phyloP scores from a whole-genome alignment of 2,888 invertebrate genomes.

The Dorcus parallelipipedus region DNA sequence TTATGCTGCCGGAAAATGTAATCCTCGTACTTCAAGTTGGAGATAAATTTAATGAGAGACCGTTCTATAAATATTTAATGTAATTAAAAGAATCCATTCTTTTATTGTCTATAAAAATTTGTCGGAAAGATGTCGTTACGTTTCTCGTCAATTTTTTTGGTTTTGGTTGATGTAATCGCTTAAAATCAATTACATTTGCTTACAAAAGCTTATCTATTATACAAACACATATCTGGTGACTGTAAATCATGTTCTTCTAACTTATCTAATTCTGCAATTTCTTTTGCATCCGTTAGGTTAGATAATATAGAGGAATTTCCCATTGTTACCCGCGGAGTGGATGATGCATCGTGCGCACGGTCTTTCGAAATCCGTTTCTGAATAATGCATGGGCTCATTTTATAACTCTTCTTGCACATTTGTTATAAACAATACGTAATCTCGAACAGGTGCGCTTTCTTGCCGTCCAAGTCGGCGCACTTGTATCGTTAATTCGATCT shows the following conservation, averaged over 20 bases:
- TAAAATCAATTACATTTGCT: too few species aligned
- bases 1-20: too few species aligned
- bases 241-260: not conserved
- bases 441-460: not conserved
- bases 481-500: not conserved
- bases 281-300: not conserved
- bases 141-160: too few species aligned
- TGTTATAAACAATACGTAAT: constrained; percentile 3
- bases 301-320: not conserved
- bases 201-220: too few species aligned
- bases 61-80: too few species aligned
- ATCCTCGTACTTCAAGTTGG: too few species aligned
- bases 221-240: too few species aligned
- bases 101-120: too few species aligned
- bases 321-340: not conserved
- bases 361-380: not conserved
- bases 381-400: not conserved
- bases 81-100: too few species aligned
- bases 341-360: not conserved
- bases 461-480: not conserved
- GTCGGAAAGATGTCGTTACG: too few species aligned
- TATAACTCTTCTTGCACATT: constrained; percentile 1
- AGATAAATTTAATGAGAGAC: too few species aligned
- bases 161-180: too few species aligned
- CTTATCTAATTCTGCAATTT: not conserved